Evolutionary conservation across 1,140 invertebrate genomes (phyloP).

Genomic region (Euura saliciscinereae): DNA sequence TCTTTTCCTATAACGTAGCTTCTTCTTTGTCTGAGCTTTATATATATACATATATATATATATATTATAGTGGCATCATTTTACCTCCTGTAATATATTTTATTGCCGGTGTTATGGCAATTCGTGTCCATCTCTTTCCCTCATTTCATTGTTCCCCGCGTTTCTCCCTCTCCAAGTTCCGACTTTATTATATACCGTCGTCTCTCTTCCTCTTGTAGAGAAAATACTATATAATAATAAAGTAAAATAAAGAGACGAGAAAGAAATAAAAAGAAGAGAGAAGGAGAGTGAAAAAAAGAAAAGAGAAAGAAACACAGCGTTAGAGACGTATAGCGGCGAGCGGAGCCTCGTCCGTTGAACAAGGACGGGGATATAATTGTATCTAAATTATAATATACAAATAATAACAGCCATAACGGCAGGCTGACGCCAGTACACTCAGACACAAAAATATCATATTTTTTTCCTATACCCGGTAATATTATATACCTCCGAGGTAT

Average conservation of each 20-base stretch:
- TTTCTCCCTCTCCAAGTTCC: slow-evolving; percentile 20
- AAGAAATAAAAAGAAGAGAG: not conserved
- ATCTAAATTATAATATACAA: slow-evolving; percentile 64
- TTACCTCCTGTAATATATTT: slow-evolving; percentile 53
- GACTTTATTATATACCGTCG: slow-evolving; percentile 10
- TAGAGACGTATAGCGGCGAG: not conserved
- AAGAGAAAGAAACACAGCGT: not conserved
- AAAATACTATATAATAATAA: slow-evolving; percentile 51
- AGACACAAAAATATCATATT: slow-evolving; percentile 11
- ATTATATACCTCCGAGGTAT: no score
- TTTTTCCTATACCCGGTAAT: not conserved
- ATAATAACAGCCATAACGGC: slow-evolving; percentile 60
- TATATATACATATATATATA: not conserved
- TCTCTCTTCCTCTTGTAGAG: not conserved
- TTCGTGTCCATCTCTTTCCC: slow-evolving; percentile 28
- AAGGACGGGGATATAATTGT: slow-evolving; percentile 58
- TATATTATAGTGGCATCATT: not conserved
- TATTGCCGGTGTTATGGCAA: slow-evolving; percentile 38
- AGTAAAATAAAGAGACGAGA: slow-evolving; percentile 12
- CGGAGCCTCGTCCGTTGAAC: slow-evolving; percentile 26
- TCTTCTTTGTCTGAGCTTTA: not conserved
- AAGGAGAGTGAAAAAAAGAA: not conserved
- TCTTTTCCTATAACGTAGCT: no score
- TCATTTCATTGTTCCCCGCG: slow-evolving; percentile 26
- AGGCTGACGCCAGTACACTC: slow-evolving; percentile 59